phyloP scores from a whole-genome alignment of 2,888 invertebrate genomes.

The Lasioglossum vierecki region DNA sequence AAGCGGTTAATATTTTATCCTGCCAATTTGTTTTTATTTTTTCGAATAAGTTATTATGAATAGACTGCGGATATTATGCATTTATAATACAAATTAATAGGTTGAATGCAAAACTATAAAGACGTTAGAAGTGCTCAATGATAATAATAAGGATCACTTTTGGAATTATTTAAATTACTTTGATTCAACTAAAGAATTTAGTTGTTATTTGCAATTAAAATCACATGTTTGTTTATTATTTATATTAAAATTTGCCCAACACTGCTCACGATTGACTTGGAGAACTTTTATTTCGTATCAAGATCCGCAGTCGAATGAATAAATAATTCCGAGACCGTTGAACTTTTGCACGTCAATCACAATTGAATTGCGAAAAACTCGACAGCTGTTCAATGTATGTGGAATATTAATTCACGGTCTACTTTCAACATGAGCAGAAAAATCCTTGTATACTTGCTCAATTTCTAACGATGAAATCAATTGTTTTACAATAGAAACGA shows the following conservation, averaged over 20 bases:
- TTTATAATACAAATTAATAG: not conserved
- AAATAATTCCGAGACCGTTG: not conserved
- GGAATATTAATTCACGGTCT: not conserved
- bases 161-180: no score
- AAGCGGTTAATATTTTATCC: not conserved
- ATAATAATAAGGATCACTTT: not conserved
- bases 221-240: no score
- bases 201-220: no score
- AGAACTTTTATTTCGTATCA: not conserved
- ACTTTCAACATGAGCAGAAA: not conserved
- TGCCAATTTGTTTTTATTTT: not conserved
- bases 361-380: not conserved
- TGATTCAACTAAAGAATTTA: no score
- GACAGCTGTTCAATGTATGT: not conserved
- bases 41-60: not conserved
- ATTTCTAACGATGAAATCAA: not conserved
- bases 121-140: not conserved
- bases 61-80: not conserved
- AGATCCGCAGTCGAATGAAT: not conserved
- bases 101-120: not conserved
- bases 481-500: not conserved
- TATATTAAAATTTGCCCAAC: no score
- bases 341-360: not conserved
- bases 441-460: not conserved
- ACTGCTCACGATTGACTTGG: not conserved